A percentile compares a stretch with the other conserved stretches of the same genome.
Evolutionary conservation across 2,797 vertebrate genomes (phyloP).

Genomic region (Lophotriccus pileatus): DNA sequence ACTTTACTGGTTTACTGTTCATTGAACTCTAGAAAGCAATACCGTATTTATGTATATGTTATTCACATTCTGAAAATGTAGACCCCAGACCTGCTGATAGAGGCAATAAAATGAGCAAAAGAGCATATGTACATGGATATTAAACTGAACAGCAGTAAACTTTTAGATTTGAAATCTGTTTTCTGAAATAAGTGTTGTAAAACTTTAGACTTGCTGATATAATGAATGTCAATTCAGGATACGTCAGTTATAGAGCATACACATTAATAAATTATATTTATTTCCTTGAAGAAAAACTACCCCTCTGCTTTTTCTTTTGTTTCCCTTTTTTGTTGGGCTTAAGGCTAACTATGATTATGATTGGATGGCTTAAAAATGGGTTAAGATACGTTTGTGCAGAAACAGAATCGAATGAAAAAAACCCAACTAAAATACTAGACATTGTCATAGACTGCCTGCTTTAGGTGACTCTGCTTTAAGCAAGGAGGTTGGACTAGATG

Average conservation of each 20-base stretch:
- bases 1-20: not conserved
- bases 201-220: not conserved
- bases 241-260: not conserved
- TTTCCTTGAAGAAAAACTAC: not conserved
- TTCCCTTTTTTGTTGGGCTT: not conserved
- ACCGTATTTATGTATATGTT: not conserved
- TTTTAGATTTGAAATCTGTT: not conserved
- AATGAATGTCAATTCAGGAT: not conserved
- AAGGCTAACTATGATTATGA: not conserved
- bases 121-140: fast-evolving
- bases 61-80: not conserved
- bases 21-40: not conserved
- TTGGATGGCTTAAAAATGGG: not conserved
- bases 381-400: not conserved
- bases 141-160: not conserved
- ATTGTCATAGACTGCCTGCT: not conserved
- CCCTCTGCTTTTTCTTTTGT: not conserved
- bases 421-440: fast-evolving
- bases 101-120: not conserved
- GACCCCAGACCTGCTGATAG: not conserved
- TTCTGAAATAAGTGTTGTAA: not conserved
- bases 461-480: not conserved
- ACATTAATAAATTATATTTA: not conserved
- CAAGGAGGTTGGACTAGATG: not conserved
- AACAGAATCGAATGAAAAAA: not conserved